Evolutionary conservation across 2,888 invertebrate species (phyloP).

Genomic region (Ecdyonurus torrentis): DNA sequence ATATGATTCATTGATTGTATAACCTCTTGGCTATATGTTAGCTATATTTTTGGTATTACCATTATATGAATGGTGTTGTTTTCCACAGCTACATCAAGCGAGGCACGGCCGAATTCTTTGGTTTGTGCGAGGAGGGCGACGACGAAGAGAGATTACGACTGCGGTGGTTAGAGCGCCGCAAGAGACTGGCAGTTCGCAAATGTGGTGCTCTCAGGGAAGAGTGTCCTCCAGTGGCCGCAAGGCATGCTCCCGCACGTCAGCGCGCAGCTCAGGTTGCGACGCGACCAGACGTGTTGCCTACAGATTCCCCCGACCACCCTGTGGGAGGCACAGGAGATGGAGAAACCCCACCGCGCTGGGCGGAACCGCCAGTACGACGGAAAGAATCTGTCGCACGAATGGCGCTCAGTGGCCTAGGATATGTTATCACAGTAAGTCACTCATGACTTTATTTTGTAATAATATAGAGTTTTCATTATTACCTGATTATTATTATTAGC

Average conservation of each 20-base stretch:
- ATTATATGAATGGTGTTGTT: no score
- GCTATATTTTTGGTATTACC: no score
- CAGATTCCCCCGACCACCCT: slow-evolving; percentile 17
- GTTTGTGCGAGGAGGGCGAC: slow-evolving; percentile 54
- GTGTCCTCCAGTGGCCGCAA: slow-evolving; percentile 17
- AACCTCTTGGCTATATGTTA: no score
- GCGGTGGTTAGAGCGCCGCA: slow-evolving; percentile 64
- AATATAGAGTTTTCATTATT: background rate
- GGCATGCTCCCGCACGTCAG: slow-evolving; percentile 13
- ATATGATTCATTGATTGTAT: no score
- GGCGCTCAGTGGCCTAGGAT: slow-evolving; percentile 62
- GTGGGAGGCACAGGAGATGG: slow-evolving; percentile 21
- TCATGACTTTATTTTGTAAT: background rate
- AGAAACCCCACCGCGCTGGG: slow-evolving; percentile 22
- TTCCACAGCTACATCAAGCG: slow-evolving; percentile 46
- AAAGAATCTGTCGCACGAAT: slow-evolving; percentile 71
- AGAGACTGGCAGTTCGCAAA: slow-evolving; percentile 57
- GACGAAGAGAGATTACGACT: slow-evolving; percentile 49
- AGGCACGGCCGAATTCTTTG: slow-evolving; percentile 72
- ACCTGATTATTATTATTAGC: no score
- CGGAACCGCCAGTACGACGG: slow-evolving; percentile 31
- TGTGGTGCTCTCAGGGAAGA: slow-evolving; percentile 34
- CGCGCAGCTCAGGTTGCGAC: background rate
- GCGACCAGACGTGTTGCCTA: slow-evolving; percentile 29
- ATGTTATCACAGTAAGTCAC: slow-evolving; percentile 64